These are phyloP conservation scores for Ammodramus savannarum DNA, from an alignment of 2,113 vertebrate species.

Conservation along the genomic window DNA sequence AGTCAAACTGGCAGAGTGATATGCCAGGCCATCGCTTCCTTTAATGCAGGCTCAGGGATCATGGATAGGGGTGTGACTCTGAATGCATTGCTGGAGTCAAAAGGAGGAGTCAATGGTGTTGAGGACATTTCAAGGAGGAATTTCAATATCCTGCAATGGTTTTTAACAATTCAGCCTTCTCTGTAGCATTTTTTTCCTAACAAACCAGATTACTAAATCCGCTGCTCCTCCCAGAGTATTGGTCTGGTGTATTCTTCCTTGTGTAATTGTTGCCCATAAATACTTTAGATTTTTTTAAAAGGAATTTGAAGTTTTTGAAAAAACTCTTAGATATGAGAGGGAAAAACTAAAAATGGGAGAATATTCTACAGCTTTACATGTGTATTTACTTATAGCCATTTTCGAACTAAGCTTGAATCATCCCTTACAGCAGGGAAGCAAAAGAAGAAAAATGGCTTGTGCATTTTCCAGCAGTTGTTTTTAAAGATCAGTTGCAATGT, in stretches of 20 bases:
- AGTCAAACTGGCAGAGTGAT: neutral
- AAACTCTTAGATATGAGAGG: neutral
- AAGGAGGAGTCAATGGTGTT: neutral
- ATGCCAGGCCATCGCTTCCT: rapidly evolving
- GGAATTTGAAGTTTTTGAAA: neutral
- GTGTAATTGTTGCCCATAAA: neutral
- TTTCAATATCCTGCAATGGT: neutral
- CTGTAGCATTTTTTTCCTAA: neutral
- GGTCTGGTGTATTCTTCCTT: neutral
- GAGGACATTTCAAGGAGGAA: neutral
- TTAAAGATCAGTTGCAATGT: neutral
- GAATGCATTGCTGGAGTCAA: neutral
- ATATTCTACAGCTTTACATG: neutral
- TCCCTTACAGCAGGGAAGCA: neutral
- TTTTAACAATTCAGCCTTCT: neutral
- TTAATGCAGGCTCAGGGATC: neutral
- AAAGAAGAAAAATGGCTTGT: neutral
- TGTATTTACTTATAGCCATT: neutral
- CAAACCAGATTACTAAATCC: neutral
- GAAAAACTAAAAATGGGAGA: neutral
- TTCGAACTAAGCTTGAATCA: neutral
- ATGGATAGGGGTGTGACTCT: neutral
- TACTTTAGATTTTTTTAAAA: neutral
- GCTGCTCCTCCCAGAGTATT: neutral
- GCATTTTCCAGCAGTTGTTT: neutral